Evolutionary conservation across 2,888 invertebrate species (phyloP).

Genomic region (Ptilodon capucinus): DNA sequence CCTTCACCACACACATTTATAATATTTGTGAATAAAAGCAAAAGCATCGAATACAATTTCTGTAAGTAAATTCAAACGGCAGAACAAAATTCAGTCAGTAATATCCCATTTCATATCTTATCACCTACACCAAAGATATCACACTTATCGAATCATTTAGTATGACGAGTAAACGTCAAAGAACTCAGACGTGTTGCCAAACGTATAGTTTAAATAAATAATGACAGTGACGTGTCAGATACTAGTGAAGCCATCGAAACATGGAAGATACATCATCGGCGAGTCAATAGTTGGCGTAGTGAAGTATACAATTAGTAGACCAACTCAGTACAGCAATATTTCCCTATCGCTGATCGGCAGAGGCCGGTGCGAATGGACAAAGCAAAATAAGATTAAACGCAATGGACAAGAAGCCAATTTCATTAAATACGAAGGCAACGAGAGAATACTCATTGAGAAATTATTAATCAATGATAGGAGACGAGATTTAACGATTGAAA

Average conservation of each 20-base stretch:
- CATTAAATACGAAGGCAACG: background rate
- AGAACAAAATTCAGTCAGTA: too few species aligned
- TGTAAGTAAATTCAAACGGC: too few species aligned
- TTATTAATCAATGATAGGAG: conserved; percentile 2
- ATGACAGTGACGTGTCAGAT: conserved; percentile 43
- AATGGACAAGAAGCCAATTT: background rate
- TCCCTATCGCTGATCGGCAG: conserved; percentile 29
- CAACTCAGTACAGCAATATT: conserved; percentile 26
- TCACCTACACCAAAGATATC: background rate
- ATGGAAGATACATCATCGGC: conserved; percentile 26
- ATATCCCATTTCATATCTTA: background rate
- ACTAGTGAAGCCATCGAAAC: conserved; percentile 19
- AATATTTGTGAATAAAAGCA: too few species aligned
- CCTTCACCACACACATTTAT: too few species aligned
- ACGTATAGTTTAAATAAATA: background rate
- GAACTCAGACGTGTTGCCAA: background rate
- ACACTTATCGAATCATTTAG: background rate
- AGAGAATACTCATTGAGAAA: conserved; percentile 4
- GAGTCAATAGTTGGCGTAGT: conserved; percentile 28
- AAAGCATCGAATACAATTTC: too few species aligned
- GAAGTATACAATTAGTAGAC: conserved; percentile 32
- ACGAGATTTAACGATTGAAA: background rate
- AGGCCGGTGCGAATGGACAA: conserved; percentile 26
- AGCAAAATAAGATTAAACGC: background rate
- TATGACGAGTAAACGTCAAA: background rate